Percentiles rank a stretch among this genome's conserved stretches.
phyloP scores from a whole-genome alignment of 2,797 vertebrate genomes.

The Brotula barbata region DNA sequence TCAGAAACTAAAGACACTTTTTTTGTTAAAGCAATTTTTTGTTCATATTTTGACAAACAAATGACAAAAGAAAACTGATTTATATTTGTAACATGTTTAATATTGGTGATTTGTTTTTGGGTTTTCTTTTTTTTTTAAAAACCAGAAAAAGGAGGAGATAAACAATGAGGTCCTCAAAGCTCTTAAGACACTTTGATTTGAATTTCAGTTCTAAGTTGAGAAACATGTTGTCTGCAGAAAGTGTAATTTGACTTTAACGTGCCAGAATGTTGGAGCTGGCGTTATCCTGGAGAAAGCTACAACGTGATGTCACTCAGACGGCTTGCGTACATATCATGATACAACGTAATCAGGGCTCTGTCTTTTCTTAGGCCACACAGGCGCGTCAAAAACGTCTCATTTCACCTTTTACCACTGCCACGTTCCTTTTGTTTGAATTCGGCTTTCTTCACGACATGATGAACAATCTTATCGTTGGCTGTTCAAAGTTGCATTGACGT shows the following conservation, averaged over 20 bases:
- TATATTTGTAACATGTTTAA: conserved; percentile 85
- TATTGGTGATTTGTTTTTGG: conserved; percentile 58
- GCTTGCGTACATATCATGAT: not conserved
- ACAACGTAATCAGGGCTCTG: conserved; percentile 24
- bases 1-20: conserved; percentile 57
- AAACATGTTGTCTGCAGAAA: conserved; percentile 23
- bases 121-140: conserved; percentile 45
- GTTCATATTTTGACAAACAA: conserved; percentile 75
- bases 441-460: conserved; percentile 36
- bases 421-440: conserved; percentile 23
- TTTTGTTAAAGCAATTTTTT: conserved; percentile 69
- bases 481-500: conserved; percentile 28
- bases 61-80: conserved; percentile 73
- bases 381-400: conserved; percentile 28
- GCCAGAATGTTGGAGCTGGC: not conserved
- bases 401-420: conserved; percentile 12
- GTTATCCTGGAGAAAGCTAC: conserved; percentile 2
- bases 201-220: conserved; percentile 31
- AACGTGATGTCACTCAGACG: conserved; percentile 23
- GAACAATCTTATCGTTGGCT: conserved; percentile 16
- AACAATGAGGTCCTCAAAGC: conserved; percentile 60
- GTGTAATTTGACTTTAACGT: conserved; percentile 30
- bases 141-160: conserved; percentile 44
- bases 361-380: conserved; percentile 12
- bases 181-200: conserved; percentile 67